Percentiles rank a stretch among this genome's conserved stretches.
Evolutionary conservation across 2,888 invertebrate genomes (phyloP).

Genomic region (Phalangium opilio): DNA sequence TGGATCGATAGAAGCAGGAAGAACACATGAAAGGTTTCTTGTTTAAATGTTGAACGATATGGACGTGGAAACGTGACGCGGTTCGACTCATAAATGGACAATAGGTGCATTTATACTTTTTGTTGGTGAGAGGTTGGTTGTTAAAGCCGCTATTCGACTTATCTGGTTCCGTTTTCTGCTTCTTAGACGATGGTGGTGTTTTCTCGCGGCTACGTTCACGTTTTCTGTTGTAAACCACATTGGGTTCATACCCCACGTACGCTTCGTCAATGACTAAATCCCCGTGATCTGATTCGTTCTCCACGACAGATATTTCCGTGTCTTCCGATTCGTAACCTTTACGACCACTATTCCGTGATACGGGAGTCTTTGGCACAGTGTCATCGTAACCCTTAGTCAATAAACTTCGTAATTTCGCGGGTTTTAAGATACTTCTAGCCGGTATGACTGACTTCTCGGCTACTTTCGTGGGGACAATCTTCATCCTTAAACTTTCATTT

Average conservation of each 20-base stretch:
- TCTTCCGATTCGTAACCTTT: neutral
- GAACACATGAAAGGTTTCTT: conserved; percentile 89
- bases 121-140: conserved; percentile 21
- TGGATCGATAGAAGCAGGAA: conserved; percentile 78
- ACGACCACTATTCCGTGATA: no score
- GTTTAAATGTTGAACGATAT: conserved; percentile 80
- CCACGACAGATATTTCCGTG: neutral
- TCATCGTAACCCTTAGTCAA: no score
- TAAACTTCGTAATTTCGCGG: neutral
- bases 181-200: neutral
- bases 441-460: neutral
- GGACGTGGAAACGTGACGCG: conserved; percentile 81
- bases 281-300: neutral
- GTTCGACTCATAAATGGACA: conserved; percentile 86
- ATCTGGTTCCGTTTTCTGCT: neutral
- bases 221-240: neutral
- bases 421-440: neutral
- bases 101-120: conserved; percentile 81
- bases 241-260: neutral
- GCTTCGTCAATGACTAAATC: neutral
- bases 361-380: no score
- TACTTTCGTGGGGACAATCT: neutral
- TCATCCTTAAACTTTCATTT: conserved; percentile 1
- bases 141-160: neutral
- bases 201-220: neutral